Conservation (phyloP, 2,113 vertebrate genomes). For the Sylvia atricapilla region DNA sequence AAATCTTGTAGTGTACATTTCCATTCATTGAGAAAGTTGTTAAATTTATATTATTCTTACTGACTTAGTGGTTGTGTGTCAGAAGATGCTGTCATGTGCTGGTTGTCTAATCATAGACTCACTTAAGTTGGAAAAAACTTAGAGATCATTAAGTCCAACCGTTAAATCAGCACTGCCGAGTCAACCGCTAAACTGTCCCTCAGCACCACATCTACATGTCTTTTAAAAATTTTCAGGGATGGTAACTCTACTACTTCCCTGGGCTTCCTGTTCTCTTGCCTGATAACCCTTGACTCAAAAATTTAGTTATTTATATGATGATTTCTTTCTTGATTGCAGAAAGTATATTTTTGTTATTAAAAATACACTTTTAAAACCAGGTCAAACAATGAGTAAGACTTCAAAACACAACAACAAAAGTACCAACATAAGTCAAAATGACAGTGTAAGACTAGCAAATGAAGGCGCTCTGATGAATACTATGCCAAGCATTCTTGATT, state of each 20-base stretch:
- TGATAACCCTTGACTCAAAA: not conserved
- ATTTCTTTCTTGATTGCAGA: not conserved
- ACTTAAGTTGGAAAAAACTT: not conserved
- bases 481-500: not conserved
- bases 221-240: not conserved
- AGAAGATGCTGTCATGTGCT: not conserved
- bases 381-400: not conserved
- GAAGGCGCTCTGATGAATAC: not conserved
- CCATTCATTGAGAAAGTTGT: not conserved
- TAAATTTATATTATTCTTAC: not conserved
- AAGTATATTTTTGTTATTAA: not conserved
- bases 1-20: not conserved
- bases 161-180: not conserved
- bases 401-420: not conserved
- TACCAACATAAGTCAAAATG: not conserved
- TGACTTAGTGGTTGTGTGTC: not conserved
- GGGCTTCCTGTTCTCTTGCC: not conserved
- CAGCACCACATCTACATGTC: not conserved
- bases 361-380: not conserved
- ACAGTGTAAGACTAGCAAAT: not conserved
- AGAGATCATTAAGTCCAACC: not conserved
- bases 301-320: not conserved
- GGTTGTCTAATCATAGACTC: not conserved
- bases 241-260: not conserved
- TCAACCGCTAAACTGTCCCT: not conserved